Percentiles rank a stretch among this genome's conserved stretches.
These are phyloP conservation scores for Proctacanthus coquilletti DNA, from an alignment of 1,140 invertebrate genomes.

Conservation along the genomic window DNA sequence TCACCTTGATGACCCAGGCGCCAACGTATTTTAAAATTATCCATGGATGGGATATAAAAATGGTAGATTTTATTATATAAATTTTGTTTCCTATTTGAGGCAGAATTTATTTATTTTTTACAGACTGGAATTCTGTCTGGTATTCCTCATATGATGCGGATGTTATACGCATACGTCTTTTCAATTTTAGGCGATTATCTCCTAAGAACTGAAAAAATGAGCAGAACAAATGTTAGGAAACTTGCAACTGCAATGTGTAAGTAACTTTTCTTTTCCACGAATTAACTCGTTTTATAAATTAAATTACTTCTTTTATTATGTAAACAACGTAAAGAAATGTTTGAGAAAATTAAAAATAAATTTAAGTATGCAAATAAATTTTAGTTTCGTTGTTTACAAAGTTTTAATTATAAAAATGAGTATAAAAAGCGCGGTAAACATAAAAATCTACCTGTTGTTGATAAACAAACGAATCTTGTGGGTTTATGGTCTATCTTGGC, in stretches of 20 bases:
- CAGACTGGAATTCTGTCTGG: slow-evolving; percentile 49
- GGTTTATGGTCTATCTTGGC: no score
- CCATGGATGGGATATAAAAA: slow-evolving; percentile 62
- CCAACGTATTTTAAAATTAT: slow-evolving; percentile 76
- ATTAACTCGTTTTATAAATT: no score
- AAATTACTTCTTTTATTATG: no score
- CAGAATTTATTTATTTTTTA: slow-evolving; percentile 10
- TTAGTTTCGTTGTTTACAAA: no score
- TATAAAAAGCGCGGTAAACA: no score
- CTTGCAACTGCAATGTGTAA: slow-evolving; percentile 41
- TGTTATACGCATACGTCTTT: slow-evolving; percentile 42
- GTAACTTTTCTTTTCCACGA: no score
- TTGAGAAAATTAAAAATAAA: no score
- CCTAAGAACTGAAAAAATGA: slow-evolving; percentile 37
- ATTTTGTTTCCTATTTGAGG: not conserved
- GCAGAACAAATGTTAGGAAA: slow-evolving; percentile 44
- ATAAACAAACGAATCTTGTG: no score
- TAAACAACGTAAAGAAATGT: no score
- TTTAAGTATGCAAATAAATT: no score
- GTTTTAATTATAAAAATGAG: no score
- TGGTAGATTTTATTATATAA: slow-evolving; percentile 36
- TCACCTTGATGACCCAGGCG: slow-evolving; percentile 68
- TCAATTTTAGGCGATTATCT: slow-evolving; percentile 45
- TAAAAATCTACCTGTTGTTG: no score
- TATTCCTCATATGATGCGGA: slow-evolving; percentile 45